Evolutionary conservation across 2,888 invertebrate genomes (phyloP).

Genomic region (Caenorhabditis sp.): DNA sequence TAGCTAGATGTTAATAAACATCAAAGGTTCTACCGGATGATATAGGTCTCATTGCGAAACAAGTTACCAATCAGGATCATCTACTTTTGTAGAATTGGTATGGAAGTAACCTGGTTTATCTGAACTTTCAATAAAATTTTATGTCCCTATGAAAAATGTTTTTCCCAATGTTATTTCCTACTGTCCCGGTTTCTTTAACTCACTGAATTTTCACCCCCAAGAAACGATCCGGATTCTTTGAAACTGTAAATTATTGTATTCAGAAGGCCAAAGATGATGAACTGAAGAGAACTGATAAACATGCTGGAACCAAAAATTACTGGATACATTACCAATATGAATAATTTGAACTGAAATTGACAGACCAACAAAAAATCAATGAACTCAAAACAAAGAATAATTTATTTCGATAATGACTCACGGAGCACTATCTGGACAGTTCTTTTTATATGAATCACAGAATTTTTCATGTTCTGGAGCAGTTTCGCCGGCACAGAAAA

Average conservation of each 20-base stretch:
- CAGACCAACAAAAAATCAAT: background rate
- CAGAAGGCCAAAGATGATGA: background rate
- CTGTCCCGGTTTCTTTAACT: background rate
- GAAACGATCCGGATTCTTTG: constrained; percentile 46
- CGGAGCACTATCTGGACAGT: constrained; percentile 54
- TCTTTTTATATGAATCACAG: constrained; percentile 53
- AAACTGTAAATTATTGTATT: constrained; percentile 27
- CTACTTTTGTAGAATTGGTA: too few relatives aligned
- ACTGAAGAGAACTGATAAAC: background rate
- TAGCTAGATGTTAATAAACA: too few relatives aligned
- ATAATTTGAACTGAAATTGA: background rate
- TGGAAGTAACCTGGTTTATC: too few relatives aligned
- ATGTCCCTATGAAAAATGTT: too few relatives aligned
- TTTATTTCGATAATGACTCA: constrained; percentile 7
- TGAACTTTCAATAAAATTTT: too few relatives aligned
- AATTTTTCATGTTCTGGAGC: constrained; percentile 50
- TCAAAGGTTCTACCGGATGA: too few relatives aligned
- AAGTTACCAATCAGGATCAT: too few relatives aligned
- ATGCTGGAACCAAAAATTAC: background rate
- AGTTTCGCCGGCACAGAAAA: constrained; percentile 55
- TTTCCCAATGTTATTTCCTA: too few relatives aligned
- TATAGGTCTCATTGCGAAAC: too few relatives aligned
- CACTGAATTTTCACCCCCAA: constrained; percentile 21
- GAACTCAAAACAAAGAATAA: constrained; percentile 2
- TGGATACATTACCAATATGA: background rate